Evolutionary conservation across 1,140 invertebrate genomes (phyloP).

Genomic region (Cotesia glomerata): DNA sequence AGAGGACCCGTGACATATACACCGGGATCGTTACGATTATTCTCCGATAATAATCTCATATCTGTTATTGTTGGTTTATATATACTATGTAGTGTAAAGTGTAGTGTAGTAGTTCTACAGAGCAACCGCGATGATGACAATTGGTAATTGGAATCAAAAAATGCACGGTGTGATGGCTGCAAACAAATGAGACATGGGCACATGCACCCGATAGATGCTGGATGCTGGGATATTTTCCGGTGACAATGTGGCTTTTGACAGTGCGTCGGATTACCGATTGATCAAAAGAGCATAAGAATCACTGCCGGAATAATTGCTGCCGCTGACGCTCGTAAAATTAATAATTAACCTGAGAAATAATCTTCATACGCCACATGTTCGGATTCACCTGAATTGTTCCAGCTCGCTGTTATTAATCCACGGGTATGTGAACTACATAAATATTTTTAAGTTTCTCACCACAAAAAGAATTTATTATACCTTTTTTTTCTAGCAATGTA

Average conservation of each 20-base stretch:
- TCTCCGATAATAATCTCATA: not conserved
- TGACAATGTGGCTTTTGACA: conserved; percentile 9
- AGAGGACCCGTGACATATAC: not conserved
- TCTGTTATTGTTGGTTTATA: not conserved
- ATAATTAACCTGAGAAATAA: not conserved
- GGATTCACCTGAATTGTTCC: too few relatives aligned
- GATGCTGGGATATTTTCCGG: not conserved
- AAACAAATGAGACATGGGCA: conserved; percentile 38
- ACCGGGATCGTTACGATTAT: not conserved
- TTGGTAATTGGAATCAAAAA: conserved; percentile 11
- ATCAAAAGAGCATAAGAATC: conserved; percentile 5
- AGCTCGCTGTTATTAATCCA: too few relatives aligned
- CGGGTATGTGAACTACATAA: too few relatives aligned
- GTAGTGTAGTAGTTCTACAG: too few relatives aligned
- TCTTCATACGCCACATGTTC: not conserved
- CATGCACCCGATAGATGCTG: not conserved
- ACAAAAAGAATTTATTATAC: too few relatives aligned
- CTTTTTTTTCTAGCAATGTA: too few relatives aligned
- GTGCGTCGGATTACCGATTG: not conserved
- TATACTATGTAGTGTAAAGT: too few relatives aligned
- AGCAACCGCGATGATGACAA: not conserved
- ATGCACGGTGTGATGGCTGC: not conserved
- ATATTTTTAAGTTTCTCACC: too few relatives aligned
- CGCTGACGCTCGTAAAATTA: not conserved
- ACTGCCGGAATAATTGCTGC: not conserved